These are phyloP conservation scores for Sceloporus undulatus DNA, from an alignment of 2,113 vertebrate species.

Conservation along the genomic window DNA sequence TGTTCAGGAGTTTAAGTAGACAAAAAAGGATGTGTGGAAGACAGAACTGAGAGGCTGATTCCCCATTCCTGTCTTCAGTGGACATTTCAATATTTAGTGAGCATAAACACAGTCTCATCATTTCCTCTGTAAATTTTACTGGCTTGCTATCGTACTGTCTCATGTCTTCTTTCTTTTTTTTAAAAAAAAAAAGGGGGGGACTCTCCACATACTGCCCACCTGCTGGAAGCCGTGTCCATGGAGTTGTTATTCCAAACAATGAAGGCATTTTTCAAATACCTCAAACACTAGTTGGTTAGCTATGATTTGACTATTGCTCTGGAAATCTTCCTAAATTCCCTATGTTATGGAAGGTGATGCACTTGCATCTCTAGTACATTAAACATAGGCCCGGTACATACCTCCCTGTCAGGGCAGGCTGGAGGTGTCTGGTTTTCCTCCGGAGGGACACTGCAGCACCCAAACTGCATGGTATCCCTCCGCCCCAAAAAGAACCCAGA, in stretches of 20 bases:
- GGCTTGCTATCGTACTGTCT: neutral
- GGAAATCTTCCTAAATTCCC: neutral
- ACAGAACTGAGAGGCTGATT: too few relatives aligned
- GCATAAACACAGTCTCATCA: neutral
- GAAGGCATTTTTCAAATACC: neutral
- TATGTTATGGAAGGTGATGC: neutral
- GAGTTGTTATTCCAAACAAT: neutral
- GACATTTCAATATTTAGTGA: neutral
- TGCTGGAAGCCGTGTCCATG: too few relatives aligned
- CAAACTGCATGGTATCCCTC: too few relatives aligned
- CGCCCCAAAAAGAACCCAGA: too few relatives aligned
- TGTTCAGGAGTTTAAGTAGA: too few relatives aligned
- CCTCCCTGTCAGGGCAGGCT: too few relatives aligned
- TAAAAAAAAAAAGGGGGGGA: neutral
- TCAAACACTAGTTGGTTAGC: neutral
- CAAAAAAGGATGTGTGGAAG: too few relatives aligned
- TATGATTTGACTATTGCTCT: neutral
- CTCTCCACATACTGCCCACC: neutral
- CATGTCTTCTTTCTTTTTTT: neutral
- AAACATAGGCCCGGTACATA: neutral
- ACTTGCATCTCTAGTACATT: constrained; percentile 1
- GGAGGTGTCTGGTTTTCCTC: too few relatives aligned
- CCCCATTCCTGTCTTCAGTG: neutral
- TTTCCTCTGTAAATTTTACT: neutral
- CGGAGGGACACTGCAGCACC: too few relatives aligned